Evolutionary conservation across 2,797 vertebrate genomes (phyloP).

Genomic region (Potorous gilbertii): DNA sequence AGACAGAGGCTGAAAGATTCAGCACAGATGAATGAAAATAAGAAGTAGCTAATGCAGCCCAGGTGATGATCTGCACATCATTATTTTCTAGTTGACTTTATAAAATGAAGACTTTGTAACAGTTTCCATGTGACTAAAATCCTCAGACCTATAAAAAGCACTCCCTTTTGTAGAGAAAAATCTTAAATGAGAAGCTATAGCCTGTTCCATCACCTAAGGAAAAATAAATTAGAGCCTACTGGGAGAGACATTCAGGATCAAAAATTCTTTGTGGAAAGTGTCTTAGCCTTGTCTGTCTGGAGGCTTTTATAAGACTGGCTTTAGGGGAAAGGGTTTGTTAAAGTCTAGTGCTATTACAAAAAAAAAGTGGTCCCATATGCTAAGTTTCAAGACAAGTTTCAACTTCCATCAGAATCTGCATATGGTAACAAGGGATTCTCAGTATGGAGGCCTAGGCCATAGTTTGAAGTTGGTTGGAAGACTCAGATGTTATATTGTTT

Average conservation of each 20-base stretch:
- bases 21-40: neutral
- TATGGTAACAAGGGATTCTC: neutral
- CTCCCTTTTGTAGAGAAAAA: neutral
- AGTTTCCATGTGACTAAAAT: slow-evolving; percentile 29
- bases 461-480: neutral
- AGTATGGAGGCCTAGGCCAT: neutral
- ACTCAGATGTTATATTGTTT: neutral
- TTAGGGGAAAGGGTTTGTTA: neutral
- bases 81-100: slow-evolving; percentile 38
- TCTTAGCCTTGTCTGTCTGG: neutral
- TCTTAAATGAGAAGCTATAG: neutral
- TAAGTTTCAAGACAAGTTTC: neutral
- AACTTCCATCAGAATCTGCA: neutral
- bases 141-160: slow-evolving; percentile 32
- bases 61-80: neutral
- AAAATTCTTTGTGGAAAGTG: neutral
- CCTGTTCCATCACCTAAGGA: neutral
- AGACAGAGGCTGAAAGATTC: neutral
- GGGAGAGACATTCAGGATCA: neutral
- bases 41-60: neutral
- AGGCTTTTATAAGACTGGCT: neutral
- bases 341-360: neutral
- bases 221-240: neutral
- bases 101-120: slow-evolving; percentile 4
- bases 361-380: neutral